Evolutionary conservation across 2,888 invertebrate genomes (phyloP).

Genomic region (Perithous albicinctus): DNA sequence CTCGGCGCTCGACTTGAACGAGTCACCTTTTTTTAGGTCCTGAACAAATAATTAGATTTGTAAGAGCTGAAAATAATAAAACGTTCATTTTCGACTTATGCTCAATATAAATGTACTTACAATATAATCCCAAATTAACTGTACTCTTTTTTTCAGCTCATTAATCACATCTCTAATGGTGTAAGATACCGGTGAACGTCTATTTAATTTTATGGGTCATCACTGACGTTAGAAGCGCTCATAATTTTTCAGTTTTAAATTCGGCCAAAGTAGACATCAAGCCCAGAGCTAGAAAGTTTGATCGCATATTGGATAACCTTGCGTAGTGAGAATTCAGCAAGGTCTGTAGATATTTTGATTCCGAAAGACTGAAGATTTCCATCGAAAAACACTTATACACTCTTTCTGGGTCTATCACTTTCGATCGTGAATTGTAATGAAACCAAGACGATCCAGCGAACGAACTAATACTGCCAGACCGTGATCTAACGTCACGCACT

Average conservation of each 20-base stretch:
- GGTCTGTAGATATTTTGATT: not conserved
- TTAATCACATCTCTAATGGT: not conserved
- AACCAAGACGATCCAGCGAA: not conserved
- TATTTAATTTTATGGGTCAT: conserved; percentile 19
- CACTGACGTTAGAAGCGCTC: not conserved
- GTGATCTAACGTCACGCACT: conserved; percentile 27
- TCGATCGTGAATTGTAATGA: conserved; percentile 21
- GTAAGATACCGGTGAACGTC: not conserved
- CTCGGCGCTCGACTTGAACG: too few species aligned
- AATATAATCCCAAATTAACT: too few species aligned
- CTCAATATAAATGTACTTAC: too few species aligned
- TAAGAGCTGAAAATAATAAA: too few species aligned
- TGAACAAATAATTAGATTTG: too few species aligned
- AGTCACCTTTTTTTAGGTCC: too few species aligned
- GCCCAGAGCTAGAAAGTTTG: not conserved
- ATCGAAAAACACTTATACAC: not conserved
- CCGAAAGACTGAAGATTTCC: not conserved
- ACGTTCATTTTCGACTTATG: too few species aligned
- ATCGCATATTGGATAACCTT: not conserved
- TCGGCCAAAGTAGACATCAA: not conserved
- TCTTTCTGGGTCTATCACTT: not conserved
- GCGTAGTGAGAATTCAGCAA: not conserved
- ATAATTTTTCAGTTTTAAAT: not conserved
- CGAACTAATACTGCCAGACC: not conserved
- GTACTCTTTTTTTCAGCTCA: not conserved